phyloP scores from a whole-genome alignment of 2,797 vertebrate species.

The Enteromius thamalakanensis region DNA sequence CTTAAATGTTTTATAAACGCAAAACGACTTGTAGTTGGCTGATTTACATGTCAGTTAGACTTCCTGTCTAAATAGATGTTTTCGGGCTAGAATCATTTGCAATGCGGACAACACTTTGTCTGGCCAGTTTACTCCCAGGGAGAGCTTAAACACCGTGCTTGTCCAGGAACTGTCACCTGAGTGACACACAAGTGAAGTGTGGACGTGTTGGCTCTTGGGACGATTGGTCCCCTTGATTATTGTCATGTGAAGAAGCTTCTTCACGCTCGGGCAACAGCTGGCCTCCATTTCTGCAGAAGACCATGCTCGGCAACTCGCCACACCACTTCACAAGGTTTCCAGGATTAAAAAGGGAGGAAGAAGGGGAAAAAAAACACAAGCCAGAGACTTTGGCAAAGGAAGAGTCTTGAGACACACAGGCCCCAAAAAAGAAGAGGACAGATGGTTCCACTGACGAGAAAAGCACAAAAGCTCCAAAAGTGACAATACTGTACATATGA shows the following conservation, averaged over 20 bases:
- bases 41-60: neutral
- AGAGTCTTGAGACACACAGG: conserved; percentile 83
- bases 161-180: conserved; percentile 47
- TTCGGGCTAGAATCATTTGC: neutral
- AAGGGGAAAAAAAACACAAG: conserved; percentile 75
- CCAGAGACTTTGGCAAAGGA: conserved; percentile 93
- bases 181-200: conserved; percentile 38
- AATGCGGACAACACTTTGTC: neutral
- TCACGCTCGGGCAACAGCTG: conserved; percentile 85
- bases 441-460: conserved; percentile 95
- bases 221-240: conserved; percentile 45
- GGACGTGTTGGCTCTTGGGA: conserved; percentile 43
- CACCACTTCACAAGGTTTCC: conserved; percentile 92
- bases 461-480: conserved; percentile 83
- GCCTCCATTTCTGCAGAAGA: conserved; percentile 59
- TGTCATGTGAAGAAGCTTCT: conserved; percentile 66
- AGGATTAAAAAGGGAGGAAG: conserved; percentile 84
- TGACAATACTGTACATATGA: conserved; percentile 73
- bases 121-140: neutral
- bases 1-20: neutral
- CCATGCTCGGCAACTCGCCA: conserved; percentile 86
- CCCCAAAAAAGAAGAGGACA: conserved; percentile 95
- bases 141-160: conserved; percentile 15
- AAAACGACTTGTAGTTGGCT: neutral
- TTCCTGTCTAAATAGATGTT: neutral